Base-by-base conservation (phyloP, 2,797 vertebrate genomes). In the Characodon lateralis region DNA sequence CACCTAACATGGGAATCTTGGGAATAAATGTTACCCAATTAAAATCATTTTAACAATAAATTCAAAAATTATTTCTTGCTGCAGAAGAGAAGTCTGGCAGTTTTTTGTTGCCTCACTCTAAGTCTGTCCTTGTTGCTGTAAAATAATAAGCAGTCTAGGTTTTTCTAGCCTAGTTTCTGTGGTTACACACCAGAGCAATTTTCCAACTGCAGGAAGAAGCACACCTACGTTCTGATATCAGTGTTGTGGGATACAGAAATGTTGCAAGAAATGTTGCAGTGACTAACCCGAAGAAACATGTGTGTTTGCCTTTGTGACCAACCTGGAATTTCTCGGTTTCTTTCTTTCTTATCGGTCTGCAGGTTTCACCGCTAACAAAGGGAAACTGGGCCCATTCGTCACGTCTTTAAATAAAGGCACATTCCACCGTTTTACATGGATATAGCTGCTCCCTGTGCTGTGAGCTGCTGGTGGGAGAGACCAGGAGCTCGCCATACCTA, bases 101-200 rank as follows among this genome's bases (percentile, higher is more conserved):
- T 58, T 43, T 84, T 89, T 91, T 91, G 87, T 82, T 76, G 77
- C 85, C 84, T 88, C 31, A 0, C 73, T 78, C 84, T 89, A 89
- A 80, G 75, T 82, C 84, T 79, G 79, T 76, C 79, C 56, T 72
- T 6, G 51, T 71, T 56, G 83, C 50, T 76, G 73, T 90, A 90
- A 93, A 80, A 69, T 59, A 78, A 87, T 88, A 87, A 91, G 77
- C 78, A 82, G 85, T 89, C 87, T 78, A 9, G 79, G 77, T 79
- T 85, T 86, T 88, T 88, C 58, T 78, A 39, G 71, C 80, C 31
- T 46, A 3, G 28, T 82, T 72, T 35, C 85, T 80, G 83, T 79
- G 84, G 81, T 75, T 77, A 83, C 82, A 6, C 72, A 70, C 53
- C 48, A 56, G 72, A 70, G 65, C 71, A 71, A 35, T 13, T 76